phyloP scores from a whole-genome alignment of 2,113 vertebrate species.

The Macrotis lagotis region DNA sequence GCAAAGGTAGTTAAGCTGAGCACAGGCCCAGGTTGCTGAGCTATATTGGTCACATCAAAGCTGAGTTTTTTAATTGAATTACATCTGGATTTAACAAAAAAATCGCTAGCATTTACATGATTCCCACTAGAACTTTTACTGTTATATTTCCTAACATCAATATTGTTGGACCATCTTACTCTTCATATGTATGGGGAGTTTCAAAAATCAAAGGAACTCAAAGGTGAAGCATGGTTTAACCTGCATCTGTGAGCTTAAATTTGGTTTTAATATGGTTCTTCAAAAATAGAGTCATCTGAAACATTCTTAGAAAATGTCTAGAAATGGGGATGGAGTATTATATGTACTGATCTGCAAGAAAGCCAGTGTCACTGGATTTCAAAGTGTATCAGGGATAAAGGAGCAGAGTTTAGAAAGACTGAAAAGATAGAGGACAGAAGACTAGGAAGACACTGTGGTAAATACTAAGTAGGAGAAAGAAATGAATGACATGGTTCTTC shows the following conservation, averaged over 20 bases:
- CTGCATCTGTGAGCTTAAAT: neutral
- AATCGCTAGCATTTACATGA: neutral
- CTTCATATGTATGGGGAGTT: neutral
- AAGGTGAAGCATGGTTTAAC: neutral
- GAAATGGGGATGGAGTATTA: neutral
- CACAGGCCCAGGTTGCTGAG: neutral
- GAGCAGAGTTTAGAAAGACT: neutral
- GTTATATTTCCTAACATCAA: neutral
- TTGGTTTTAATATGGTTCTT: no score
- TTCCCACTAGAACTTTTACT: neutral
- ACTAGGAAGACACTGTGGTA: neutral
- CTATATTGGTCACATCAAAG: neutral
- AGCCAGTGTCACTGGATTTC: neutral
- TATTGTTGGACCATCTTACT: neutral
- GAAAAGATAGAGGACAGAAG: neutral
- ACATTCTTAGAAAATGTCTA: neutral
- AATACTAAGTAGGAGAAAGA: neutral
- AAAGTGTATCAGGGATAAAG: neutral
- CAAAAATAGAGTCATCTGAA: neutral
- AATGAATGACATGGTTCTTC: neutral
- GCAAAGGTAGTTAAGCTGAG: neutral
- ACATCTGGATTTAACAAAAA: neutral
- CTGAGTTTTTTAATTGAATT: neutral
- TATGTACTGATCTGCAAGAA: neutral
- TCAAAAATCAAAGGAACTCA: neutral